These are phyloP conservation scores for Pocillopora grandis DNA, from an alignment of 92 coral and sea anemone genomes.

Conservation along the genomic window DNA sequence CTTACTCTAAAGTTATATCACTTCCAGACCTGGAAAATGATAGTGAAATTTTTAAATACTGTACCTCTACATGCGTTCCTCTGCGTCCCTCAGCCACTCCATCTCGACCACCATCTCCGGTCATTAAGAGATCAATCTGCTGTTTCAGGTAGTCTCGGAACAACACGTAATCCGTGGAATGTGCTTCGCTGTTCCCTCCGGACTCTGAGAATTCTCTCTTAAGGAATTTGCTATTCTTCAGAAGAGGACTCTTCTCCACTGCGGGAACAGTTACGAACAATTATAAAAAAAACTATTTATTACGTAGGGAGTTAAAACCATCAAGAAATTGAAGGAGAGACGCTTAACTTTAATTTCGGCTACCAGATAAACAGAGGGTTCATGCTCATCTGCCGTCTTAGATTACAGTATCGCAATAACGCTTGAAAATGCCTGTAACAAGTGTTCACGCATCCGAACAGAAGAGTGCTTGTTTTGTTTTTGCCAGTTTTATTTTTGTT, in stretches of 20 bases:
- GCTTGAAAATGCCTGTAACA: no score
- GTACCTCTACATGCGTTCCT: conserved; percentile 99
- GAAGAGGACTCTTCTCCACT: conserved; percentile 71
- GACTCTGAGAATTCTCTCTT: conserved; percentile 33
- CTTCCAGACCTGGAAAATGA: no score
- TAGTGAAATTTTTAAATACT: neutral
- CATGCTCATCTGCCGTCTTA: no score
- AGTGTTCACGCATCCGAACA: no score
- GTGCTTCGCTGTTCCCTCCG: conserved; percentile 26
- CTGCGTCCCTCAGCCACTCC: conserved; percentile 99
- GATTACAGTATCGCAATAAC: no score
- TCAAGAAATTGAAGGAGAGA: no score
- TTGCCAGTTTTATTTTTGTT: no score
- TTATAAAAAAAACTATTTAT: neutral
- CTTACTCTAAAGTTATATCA: no score
- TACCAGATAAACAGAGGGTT: no score
- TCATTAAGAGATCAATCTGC: conserved; percentile 94
- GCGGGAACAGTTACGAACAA: neutral
- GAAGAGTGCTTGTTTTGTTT: no score
- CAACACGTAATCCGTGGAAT: conserved; percentile 49
- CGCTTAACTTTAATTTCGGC: no score
- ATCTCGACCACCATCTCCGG: conserved; percentile 97
- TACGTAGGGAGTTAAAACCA: no score
- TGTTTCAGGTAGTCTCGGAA: conserved; percentile 89
- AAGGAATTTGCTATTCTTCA: conserved; percentile 62